Evolutionary conservation across 1,140 invertebrate genomes (phyloP).

Genomic region (Drosophila seguyi): DNA sequence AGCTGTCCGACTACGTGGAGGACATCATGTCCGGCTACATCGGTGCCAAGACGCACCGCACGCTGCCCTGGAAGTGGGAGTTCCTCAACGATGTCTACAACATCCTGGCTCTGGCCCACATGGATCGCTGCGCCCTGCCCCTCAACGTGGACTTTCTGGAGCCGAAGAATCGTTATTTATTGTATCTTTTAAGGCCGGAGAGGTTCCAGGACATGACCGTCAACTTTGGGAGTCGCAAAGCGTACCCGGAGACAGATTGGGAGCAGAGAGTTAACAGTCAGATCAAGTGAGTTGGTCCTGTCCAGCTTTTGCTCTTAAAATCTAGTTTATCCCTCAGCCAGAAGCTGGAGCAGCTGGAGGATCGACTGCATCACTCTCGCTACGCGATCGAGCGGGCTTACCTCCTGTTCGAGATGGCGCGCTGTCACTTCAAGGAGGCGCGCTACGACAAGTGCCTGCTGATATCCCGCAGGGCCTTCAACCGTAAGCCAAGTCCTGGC

Average conservation of each 20-base stretch:
- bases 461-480: conserved; percentile 31
- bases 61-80: conserved; percentile 79
- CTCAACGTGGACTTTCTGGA: conserved; percentile 44
- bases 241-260: conserved; percentile 28
- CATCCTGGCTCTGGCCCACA: conserved; percentile 58
- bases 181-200: conserved; percentile 50
- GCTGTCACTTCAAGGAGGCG: conserved; percentile 43
- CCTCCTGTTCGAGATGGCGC: conserved; percentile 55
- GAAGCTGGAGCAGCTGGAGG: conserved; percentile 39
- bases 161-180: conserved; percentile 4
- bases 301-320: too few relatives aligned
- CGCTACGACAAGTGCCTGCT: conserved; percentile 40
- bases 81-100: conserved; percentile 79
- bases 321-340: conserved; percentile 13
- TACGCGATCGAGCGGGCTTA: conserved; percentile 59
- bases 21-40: conserved; percentile 59
- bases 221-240: conserved; percentile 27
- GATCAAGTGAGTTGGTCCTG: conserved; percentile 12
- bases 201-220: neutral
- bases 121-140: conserved; percentile 51
- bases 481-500: conserved; percentile 23
- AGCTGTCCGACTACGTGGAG: conserved; percentile 60
- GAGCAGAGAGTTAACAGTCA: conserved; percentile 16
- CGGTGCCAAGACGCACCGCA: conserved; percentile 62
- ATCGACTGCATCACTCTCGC: conserved; percentile 48